phyloP scores from a whole-genome alignment of 2,888 invertebrate species.

The Drosophila mercatorum region DNA sequence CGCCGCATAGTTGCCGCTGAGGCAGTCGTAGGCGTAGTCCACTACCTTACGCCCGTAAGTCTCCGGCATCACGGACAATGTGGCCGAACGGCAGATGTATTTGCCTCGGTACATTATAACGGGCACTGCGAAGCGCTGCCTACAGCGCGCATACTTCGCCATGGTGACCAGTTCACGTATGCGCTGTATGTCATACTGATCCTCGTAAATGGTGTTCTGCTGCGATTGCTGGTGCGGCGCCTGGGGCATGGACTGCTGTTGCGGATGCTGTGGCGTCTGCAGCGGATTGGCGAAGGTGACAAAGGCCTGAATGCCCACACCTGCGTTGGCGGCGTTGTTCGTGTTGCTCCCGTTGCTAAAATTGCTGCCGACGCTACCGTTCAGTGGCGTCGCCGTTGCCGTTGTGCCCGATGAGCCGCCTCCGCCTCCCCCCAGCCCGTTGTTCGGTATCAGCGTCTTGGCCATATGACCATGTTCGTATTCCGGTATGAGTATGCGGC shows the following conservation, averaged over 20 bases:
- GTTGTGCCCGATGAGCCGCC: constrained; percentile 44
- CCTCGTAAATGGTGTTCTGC: constrained; percentile 86
- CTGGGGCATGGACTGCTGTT: constrained; percentile 43
- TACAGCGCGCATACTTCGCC: constrained; percentile 90
- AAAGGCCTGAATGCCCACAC: constrained; percentile 74
- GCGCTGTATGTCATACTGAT: constrained; percentile 86
- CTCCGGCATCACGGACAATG: constrained; percentile 90
- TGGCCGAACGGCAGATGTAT: constrained; percentile 90
- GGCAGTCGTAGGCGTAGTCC: constrained; percentile 85
- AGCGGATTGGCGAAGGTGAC: constrained; percentile 78
- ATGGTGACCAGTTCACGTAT: constrained; percentile 88
- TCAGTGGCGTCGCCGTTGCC: constrained; percentile 53
- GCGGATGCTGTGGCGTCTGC: constrained; percentile 38
- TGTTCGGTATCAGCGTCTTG: constrained; percentile 69
- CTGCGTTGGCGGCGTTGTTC: constrained; percentile 9
- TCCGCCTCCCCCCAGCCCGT: constrained; percentile 41
- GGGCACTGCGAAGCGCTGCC: constrained; percentile 91
- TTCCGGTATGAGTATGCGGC: constrained; percentile 88
- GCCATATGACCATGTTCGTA: constrained; percentile 85
- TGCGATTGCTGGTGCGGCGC: constrained; percentile 43
- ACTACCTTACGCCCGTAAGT: constrained; percentile 89
- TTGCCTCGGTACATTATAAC: constrained; percentile 91
- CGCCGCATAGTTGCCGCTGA: constrained; percentile 71
- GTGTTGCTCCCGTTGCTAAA: constrained; percentile 49
- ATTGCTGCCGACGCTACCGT: constrained; percentile 47